phyloP scores from a whole-genome alignment of 1,140 invertebrate species.

The Phortica variegata region DNA sequence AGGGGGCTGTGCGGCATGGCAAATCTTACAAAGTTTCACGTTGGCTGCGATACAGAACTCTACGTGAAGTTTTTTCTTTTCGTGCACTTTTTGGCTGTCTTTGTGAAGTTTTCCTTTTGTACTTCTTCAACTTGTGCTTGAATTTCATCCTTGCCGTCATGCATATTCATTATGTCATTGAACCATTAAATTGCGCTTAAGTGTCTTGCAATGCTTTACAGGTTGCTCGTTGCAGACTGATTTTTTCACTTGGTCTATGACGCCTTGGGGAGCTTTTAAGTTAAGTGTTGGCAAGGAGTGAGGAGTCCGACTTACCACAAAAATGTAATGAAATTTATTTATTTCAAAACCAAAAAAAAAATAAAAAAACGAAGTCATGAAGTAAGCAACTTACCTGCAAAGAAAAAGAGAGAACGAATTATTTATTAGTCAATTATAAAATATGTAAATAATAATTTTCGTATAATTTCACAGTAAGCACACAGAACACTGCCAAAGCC shows the following conservation, averaged over 20 bases:
- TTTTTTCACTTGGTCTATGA: conserved; percentile 24
- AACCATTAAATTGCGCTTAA: conserved; percentile 51
- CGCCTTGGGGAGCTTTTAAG: conserved; percentile 46
- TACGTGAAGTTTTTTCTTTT: conserved; percentile 2
- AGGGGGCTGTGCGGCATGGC: too few relatives aligned
- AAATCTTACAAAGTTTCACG: too few relatives aligned
- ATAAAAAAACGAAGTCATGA: conserved; percentile 10
- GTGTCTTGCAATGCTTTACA: conserved; percentile 15
- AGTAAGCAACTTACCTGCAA: conserved; percentile 37
- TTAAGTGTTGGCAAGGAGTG: conserved; percentile 49
- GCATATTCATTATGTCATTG: conserved; percentile 54
- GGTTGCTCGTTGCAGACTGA: neutral
- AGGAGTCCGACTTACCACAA: too few relatives aligned
- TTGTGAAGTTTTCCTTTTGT: conserved; percentile 9
- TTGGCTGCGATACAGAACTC: conserved; percentile 2
- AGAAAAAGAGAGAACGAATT: conserved; percentile 4
- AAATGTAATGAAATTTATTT: too few relatives aligned
- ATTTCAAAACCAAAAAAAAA: conserved; percentile 6
- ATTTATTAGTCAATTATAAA: too few relatives aligned
- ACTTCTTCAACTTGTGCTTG: conserved; percentile 11
- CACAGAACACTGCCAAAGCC: too few relatives aligned
- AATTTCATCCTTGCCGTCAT: conserved; percentile 10
- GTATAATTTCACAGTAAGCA: too few relatives aligned
- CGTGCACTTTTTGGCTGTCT: conserved; percentile 1
- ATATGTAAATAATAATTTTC: too few relatives aligned